These are phyloP conservation scores for Eolophus roseicapilla DNA, from an alignment of 2,113 vertebrate genomes.

Conservation along the genomic window DNA sequence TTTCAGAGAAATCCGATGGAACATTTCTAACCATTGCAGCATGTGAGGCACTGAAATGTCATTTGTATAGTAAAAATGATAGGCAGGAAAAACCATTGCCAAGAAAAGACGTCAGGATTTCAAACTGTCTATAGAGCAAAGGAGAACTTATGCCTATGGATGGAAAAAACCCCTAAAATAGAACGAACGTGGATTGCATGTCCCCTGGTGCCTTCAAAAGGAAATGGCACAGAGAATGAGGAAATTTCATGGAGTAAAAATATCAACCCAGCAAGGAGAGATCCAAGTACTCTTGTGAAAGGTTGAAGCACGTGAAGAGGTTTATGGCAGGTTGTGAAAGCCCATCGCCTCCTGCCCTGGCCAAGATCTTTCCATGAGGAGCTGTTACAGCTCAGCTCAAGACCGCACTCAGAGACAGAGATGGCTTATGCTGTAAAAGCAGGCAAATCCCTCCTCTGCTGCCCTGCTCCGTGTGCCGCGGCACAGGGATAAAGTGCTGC, in stretches of 20 bases:
- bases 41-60: neutral
- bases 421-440: neutral
- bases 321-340: neutral
- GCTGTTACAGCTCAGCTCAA: neutral
- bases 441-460: neutral
- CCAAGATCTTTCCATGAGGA: neutral
- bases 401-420: neutral
- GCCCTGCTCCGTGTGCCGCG: fast-evolving
- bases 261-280: neutral
- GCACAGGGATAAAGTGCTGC: neutral
- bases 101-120: neutral
- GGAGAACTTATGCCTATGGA: neutral
- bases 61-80: neutral
- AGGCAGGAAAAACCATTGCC: neutral
- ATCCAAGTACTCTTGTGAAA: neutral
- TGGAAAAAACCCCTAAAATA: neutral
- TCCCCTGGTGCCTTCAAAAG: conserved; percentile 7
- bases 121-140: neutral
- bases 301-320: neutral
- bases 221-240: neutral
- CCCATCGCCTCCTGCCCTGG: neutral
- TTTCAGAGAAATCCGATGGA: neutral
- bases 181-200: neutral
- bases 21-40: neutral
- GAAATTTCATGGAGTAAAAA: conserved; percentile 25